phyloP scores from a whole-genome alignment of 2,888 invertebrate species.

The Chydorus sphaericus region DNA sequence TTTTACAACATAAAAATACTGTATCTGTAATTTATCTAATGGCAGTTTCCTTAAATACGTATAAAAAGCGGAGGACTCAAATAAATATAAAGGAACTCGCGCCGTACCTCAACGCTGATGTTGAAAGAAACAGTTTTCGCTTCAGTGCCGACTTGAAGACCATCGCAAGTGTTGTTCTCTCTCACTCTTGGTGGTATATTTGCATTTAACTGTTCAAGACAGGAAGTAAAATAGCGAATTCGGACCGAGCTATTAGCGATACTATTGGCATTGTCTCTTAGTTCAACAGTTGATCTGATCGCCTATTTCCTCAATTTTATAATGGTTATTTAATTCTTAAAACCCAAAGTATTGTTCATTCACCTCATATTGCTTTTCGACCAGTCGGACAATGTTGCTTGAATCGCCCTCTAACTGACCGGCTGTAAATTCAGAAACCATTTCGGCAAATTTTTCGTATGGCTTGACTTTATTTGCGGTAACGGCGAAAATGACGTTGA shows the following conservation, averaged over 20 bases:
- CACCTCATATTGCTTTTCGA: conserved; percentile 62
- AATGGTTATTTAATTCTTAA: neutral
- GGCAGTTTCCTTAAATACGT: neutral
- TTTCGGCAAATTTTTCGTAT: conserved; percentile 49
- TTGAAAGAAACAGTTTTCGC: neutral
- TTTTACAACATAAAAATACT: neutral
- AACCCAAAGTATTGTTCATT: conserved; percentile 17
- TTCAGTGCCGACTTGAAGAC: conserved; percentile 6
- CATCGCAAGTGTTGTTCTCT: conserved; percentile 1
- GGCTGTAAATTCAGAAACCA: conserved; percentile 50
- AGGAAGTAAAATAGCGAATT: conserved; percentile 55
- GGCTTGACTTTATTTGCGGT: conserved; percentile 44
- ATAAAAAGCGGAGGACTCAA: neutral
- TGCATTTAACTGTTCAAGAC: conserved; percentile 37
- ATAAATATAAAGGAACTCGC: neutral
- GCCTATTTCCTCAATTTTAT: conserved; percentile 29
- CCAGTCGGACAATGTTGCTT: conserved; percentile 68
- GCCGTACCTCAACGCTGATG: neutral
- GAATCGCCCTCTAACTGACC: conserved; percentile 64
- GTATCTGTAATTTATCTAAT: neutral
- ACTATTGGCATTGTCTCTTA: conserved; percentile 44
- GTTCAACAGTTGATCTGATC: conserved; percentile 47
- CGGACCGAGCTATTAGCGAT: no score
- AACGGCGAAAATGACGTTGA: conserved; percentile 64
- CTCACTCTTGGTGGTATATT: neutral